Conservation (phyloP, 1,140 invertebrate species). For the Drosophila novamexicana region DNA sequence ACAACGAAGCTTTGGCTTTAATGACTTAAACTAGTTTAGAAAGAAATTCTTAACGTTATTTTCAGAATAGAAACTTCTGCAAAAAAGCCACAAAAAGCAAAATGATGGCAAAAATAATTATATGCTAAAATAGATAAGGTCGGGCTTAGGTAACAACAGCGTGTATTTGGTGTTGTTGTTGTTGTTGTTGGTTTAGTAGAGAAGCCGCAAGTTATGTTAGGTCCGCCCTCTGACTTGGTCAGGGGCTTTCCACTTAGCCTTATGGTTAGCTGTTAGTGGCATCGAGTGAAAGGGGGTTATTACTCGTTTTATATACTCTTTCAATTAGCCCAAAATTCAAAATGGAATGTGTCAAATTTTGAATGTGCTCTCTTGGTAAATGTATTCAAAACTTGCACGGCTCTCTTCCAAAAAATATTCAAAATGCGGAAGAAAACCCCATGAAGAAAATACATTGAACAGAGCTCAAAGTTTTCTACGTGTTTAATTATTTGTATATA, state of each 20-base stretch:
- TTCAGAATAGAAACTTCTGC: constrained; percentile 12
- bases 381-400: constrained; percentile 49
- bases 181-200: constrained; percentile 53
- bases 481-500: background rate
- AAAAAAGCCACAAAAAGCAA: constrained; percentile 74
- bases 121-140: background rate
- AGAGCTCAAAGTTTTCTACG: constrained; percentile 15
- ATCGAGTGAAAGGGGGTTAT: background rate
- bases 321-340: constrained; percentile 38
- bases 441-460: constrained; percentile 1
- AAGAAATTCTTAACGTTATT: constrained; percentile 30
- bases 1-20: constrained; percentile 13
- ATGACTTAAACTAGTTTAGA: constrained; percentile 21
- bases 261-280: constrained; percentile 28
- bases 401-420: constrained; percentile 45
- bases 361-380: constrained; percentile 40
- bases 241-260: constrained; percentile 25
- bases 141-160: constrained; percentile 3
- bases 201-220: constrained; percentile 47
- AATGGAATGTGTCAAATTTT: constrained; percentile 47
- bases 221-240: background rate
- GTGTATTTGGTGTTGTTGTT: constrained; percentile 27
- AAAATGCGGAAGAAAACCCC: constrained; percentile 25
- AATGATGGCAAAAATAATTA: constrained; percentile 38
- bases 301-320: constrained; percentile 33